Evolutionary conservation across 2,113 vertebrate genomes (phyloP).

Genomic region (Mus spicilegus): DNA sequence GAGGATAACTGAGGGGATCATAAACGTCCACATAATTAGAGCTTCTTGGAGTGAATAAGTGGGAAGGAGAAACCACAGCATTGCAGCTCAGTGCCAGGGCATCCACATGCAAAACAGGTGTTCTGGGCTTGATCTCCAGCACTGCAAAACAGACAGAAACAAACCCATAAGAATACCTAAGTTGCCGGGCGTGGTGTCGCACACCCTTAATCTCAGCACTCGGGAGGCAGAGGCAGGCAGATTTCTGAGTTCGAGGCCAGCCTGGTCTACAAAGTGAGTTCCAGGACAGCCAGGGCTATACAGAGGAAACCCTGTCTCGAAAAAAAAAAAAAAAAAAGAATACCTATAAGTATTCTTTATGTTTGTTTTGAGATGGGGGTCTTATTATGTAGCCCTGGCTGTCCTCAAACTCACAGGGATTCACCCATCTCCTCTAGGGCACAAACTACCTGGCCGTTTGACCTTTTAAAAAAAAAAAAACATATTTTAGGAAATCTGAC

Average conservation of each 20-base stretch:
- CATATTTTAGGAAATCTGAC: not conserved
- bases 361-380: not conserved
- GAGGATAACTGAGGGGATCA: not conserved
- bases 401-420: not conserved
- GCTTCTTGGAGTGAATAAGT: not conserved
- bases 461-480: not conserved
- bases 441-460: not conserved
- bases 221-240: too few species aligned
- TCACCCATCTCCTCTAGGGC: not conserved
- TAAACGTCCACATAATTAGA: slow-evolving; percentile 27
- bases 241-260: too few species aligned
- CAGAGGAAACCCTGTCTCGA: too few species aligned
- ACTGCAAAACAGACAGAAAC: not conserved
- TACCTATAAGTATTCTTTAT: not conserved
- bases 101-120: not conserved
- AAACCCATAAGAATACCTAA: not conserved
- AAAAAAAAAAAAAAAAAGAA: not conserved
- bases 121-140: not conserved
- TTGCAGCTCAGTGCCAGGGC: not conserved
- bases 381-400: not conserved
- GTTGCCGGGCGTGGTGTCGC: too few species aligned
- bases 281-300: too few species aligned
- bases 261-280: too few species aligned
- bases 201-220: too few species aligned
- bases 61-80: not conserved